Percentiles rank a stretch among this genome's conserved stretches.
These are phyloP conservation scores for Ditula angustiorana DNA, from an alignment of 2,888 invertebrate genomes.

Conservation along the genomic window DNA sequence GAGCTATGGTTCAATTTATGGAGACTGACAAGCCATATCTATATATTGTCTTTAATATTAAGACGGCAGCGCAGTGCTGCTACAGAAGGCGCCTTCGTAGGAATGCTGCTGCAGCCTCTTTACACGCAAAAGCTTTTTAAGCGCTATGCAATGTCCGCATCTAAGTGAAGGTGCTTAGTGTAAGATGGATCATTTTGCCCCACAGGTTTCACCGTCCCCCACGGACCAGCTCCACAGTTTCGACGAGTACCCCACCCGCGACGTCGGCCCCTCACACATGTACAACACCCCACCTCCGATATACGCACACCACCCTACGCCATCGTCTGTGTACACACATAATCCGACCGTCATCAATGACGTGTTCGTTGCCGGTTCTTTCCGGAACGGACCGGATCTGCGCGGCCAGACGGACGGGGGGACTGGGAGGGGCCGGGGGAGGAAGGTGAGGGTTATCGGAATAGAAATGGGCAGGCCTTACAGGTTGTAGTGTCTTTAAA, in stretches of 20 bases:
- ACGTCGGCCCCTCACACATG: conserved; percentile 33
- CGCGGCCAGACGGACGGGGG: conserved; percentile 1
- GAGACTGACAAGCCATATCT: too few relatives aligned
- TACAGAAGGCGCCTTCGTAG: too few relatives aligned
- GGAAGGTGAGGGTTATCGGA: conserved; percentile 38
- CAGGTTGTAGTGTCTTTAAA: too few relatives aligned
- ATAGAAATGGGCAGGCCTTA: conserved; percentile 47
- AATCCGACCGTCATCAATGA: conserved; percentile 36
- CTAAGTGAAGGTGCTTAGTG: background rate
- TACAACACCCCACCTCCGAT: background rate
- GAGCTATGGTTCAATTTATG: too few relatives aligned
- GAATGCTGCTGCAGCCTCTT: too few relatives aligned
- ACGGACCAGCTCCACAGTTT: conserved; percentile 23
- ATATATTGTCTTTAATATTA: too few relatives aligned
- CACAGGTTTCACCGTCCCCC: background rate
- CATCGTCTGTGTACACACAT: background rate
- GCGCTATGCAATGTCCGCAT: too few relatives aligned
- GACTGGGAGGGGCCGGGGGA: conserved; percentile 40
- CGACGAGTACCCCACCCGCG: conserved; percentile 48
- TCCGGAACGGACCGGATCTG: conserved; percentile 22
- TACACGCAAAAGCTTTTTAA: too few relatives aligned
- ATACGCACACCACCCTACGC: background rate
- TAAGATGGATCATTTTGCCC: background rate
- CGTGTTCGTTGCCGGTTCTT: conserved; percentile 47
- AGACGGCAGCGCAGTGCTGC: too few relatives aligned